Conservation (phyloP, 30 jellyfish, hydroid and myxozoan genomes). For the Nemopilema nomurai region DNA sequence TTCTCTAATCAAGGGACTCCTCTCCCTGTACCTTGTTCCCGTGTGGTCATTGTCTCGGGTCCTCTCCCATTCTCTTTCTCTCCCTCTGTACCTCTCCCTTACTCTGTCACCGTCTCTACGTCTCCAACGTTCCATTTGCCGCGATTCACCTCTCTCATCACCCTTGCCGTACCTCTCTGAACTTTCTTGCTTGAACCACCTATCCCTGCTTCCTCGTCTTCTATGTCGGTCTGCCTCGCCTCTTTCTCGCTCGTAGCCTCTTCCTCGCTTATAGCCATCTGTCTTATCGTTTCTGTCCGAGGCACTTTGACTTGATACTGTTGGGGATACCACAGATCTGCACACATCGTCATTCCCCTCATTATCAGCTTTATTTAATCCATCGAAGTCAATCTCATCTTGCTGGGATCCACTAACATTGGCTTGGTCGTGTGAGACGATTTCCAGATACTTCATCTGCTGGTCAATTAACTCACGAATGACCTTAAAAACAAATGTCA, state of each 20-base stretch:
- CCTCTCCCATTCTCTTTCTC: slow-evolving; percentile 9
- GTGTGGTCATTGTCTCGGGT: neutral
- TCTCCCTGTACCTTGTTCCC: slow-evolving; percentile 6
- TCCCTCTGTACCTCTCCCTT: neutral
- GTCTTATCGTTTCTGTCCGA: slow-evolving; percentile 29
- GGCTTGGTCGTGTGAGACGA: slow-evolving; percentile 20
- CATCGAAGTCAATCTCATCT: slow-evolving; percentile 1
- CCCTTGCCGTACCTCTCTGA: neutral
- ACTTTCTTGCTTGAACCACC: slow-evolving; percentile 5
- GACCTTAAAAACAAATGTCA: slow-evolving; percentile 40
- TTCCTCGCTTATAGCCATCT: slow-evolving; percentile 5
- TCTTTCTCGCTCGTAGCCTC: neutral
- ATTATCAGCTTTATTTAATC: neutral
- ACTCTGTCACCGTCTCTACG: slow-evolving; percentile 8
- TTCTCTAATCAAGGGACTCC: neutral
- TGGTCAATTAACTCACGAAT: slow-evolving; percentile 85
- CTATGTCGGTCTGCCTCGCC: slow-evolving; percentile 29
- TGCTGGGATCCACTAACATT: slow-evolving; percentile 10
- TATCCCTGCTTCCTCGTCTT: neutral
- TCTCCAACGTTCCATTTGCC: slow-evolving; percentile 15
- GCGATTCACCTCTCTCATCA: slow-evolving; percentile 8
- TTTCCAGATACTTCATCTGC: slow-evolving; percentile 82
- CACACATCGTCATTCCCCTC: neutral
- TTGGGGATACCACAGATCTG: neutral
- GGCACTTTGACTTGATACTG: slow-evolving; percentile 12